phyloP scores from a whole-genome alignment of 2,113 vertebrate species.

The Tamias sibiricus region DNA sequence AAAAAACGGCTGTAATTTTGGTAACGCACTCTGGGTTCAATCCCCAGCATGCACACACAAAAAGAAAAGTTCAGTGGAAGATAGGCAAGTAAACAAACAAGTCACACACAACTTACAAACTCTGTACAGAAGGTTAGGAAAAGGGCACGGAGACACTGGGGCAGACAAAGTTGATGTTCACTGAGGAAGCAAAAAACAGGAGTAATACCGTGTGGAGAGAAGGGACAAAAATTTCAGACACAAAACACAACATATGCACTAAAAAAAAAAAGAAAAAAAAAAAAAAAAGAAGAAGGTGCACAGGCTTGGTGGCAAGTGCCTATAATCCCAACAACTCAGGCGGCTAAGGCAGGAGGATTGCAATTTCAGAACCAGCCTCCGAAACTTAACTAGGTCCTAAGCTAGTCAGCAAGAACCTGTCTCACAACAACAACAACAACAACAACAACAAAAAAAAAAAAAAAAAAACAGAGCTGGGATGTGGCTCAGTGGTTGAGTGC shows the following conservation, averaged over 20 bases:
- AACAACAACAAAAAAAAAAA: no score
- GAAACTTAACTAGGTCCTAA: no score
- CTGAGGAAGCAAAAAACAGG: background rate
- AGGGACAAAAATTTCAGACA: background rate
- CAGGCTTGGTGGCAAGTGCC: background rate
- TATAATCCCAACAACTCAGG: background rate
- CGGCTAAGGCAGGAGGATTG: background rate
- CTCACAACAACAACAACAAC: no score
- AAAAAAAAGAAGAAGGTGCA: background rate
- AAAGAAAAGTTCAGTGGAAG: background rate
- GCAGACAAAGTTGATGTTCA: background rate
- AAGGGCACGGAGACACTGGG: no score
- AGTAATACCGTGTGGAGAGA: background rate
- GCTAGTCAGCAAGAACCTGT: no score
- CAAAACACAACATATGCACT: background rate
- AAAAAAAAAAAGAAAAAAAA: background rate
- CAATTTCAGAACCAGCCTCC: background rate
- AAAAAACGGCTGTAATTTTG: no score
- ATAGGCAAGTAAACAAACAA: background rate
- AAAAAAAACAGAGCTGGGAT: background rate
- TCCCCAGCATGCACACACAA: no score
- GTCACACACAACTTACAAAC: background rate
- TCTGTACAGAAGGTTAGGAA: no score
- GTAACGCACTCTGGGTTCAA: no score
- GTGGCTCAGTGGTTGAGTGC: background rate